These are phyloP conservation scores for Amphipyra berbera DNA, from an alignment of 2,888 invertebrate species.

Conservation along the genomic window DNA sequence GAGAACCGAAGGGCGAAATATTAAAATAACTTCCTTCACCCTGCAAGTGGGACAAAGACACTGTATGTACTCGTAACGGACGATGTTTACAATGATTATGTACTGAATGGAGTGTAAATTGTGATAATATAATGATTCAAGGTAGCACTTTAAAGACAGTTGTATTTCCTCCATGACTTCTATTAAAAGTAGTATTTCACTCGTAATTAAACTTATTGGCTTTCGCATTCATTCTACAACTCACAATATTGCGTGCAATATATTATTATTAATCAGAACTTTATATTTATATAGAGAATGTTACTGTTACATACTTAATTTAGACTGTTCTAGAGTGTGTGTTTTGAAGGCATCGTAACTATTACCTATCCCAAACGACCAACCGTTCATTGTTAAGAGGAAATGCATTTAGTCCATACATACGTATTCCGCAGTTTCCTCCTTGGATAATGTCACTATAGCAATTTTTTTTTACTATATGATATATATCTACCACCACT, in stretches of 20 bases:
- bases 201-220: neutral
- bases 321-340: too few relatives aligned
- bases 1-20: conserved; percentile 73
- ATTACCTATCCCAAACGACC: too few relatives aligned
- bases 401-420: too few relatives aligned
- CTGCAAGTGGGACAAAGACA: conserved; percentile 77
- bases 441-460: too few relatives aligned
- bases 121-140: conserved; percentile 56
- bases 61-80: conserved; percentile 63
- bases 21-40: conserved; percentile 74
- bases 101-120: conserved; percentile 62
- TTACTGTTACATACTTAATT: too few relatives aligned
- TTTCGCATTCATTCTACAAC: neutral
- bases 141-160: conserved; percentile 33
- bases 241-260: neutral
- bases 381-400: too few relatives aligned
- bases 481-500: too few relatives aligned
- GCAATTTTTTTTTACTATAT: too few relatives aligned
- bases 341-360: too few relatives aligned
- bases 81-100: conserved; percentile 64
- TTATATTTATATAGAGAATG: too few relatives aligned
- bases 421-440: too few relatives aligned
- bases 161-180: conserved; percentile 20
- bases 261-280: too few relatives aligned
- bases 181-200: conserved; percentile 14